phyloP scores from a whole-genome alignment of 1,140 invertebrate genomes.

The Lordiphosa clarofinis region DNA sequence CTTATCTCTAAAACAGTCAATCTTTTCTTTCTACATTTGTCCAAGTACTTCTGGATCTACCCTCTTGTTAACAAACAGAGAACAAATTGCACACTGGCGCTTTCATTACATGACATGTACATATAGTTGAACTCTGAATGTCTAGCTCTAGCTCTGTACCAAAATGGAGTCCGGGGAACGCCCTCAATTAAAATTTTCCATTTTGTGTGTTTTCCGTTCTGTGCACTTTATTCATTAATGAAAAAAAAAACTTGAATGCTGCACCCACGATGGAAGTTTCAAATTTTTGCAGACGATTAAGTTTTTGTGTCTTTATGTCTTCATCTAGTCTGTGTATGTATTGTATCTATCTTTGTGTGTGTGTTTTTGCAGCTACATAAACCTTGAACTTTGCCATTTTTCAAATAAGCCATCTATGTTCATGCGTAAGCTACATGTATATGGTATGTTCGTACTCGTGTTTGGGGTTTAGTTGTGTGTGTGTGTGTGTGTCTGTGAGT shows the following conservation, averaged over 20 bases:
- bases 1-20: too few relatives aligned
- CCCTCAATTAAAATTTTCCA: too few relatives aligned
- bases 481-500: conserved; percentile 5
- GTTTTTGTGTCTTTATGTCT: not conserved
- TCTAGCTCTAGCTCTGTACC: too few relatives aligned
- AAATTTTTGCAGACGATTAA: conserved; percentile 8
- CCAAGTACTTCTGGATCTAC: not conserved
- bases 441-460: conserved; percentile 19
- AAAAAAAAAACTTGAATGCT: conserved; percentile 1
- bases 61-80: too few relatives aligned
- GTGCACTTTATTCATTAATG: not conserved
- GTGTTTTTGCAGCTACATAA: conserved; percentile 26
- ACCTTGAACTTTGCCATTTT: conserved; percentile 71
- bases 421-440: conserved; percentile 14
- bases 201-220: too few relatives aligned
- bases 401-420: conserved; percentile 25
- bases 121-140: too few relatives aligned
- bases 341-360: conserved; percentile 3
- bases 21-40: not conserved
- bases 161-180: too few relatives aligned
- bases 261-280: conserved; percentile 3
- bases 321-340: conserved; percentile 2
- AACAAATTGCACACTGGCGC: too few relatives aligned
- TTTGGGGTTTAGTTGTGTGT: conserved; percentile 9
- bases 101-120: too few relatives aligned